phyloP scores from a whole-genome alignment of 2,113 vertebrate species.

The Corvus cornix region DNA sequence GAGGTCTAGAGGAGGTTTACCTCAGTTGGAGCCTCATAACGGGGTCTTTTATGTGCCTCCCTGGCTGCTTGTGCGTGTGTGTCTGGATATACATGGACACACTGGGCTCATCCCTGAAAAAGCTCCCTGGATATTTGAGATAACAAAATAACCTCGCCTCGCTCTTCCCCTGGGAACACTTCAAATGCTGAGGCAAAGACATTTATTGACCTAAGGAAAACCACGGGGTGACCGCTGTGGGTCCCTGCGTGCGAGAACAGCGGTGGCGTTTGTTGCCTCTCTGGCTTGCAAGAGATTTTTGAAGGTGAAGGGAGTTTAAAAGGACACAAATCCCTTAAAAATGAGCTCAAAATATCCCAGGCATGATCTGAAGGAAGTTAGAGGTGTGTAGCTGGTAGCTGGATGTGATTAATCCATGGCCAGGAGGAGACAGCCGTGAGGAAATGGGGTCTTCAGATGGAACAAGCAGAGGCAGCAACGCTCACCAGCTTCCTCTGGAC shows the following conservation, averaged over 20 bases:
- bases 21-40: not conserved
- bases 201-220: slow-evolving; percentile 37
- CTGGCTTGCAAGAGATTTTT: not conserved
- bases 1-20: slow-evolving; percentile 43
- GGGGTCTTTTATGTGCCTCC: not conserved
- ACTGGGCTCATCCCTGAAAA: not conserved
- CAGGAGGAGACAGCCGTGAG: not conserved
- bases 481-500: not conserved
- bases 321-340: not conserved
- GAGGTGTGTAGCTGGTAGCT: not conserved
- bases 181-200: not conserved
- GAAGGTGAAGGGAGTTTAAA: not conserved
- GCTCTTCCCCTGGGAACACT: not conserved
- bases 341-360: not conserved
- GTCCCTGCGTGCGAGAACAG: not conserved
- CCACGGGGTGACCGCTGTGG: not conserved
- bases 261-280: not conserved
- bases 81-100: not conserved
- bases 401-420: not conserved
- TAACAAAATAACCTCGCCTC: slow-evolving; percentile 3
- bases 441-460: slow-evolving; percentile 42
- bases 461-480: not conserved
- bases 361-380: not conserved
- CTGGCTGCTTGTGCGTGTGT: not conserved
- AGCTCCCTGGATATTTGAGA: not conserved